Conservation (phyloP, 2,113 vertebrate genomes). For the Xiphophorus maculatus region DNA sequence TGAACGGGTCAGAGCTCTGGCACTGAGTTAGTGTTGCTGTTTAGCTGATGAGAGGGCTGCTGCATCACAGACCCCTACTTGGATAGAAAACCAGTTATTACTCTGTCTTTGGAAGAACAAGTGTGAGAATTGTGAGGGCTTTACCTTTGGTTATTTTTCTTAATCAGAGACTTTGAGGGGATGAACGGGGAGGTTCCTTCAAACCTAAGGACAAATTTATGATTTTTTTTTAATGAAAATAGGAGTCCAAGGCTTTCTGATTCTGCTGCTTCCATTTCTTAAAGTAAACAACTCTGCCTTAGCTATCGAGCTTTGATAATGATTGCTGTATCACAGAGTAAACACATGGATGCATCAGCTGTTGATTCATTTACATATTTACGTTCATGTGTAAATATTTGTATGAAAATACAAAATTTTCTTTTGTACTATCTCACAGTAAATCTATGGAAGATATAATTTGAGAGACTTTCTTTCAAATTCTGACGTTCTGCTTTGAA, state of each 20-base stretch:
- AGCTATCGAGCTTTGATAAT: neutral
- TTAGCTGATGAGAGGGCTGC: neutral
- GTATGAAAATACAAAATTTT: too few relatives aligned
- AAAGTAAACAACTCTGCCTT: neutral
- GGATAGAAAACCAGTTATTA: neutral
- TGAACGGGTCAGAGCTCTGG: constrained; percentile 54
- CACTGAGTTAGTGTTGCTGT: constrained; percentile 6
- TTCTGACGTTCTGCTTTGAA: neutral
- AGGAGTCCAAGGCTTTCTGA: too few relatives aligned
- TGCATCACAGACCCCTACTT: constrained; percentile 5
- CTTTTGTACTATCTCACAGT: too few relatives aligned
- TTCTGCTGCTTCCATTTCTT: too few relatives aligned
- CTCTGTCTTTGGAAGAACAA: neutral
- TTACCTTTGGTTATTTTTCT: neutral
- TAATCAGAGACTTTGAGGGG: neutral
- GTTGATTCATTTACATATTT: too few relatives aligned
- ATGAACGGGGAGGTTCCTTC: neutral
- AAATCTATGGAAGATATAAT: too few relatives aligned
- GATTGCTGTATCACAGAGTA: too few relatives aligned
- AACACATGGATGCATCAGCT: too few relatives aligned
- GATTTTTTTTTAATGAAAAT: neutral
- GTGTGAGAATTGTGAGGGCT: neutral
- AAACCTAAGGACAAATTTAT: neutral
- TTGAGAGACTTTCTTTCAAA: too few relatives aligned
- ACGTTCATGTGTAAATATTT: too few relatives aligned